Evolutionary conservation across 53 echinoderm and acorn worm genomes (phyloP).

Genomic region (Temnopleurus reevesii): DNA sequence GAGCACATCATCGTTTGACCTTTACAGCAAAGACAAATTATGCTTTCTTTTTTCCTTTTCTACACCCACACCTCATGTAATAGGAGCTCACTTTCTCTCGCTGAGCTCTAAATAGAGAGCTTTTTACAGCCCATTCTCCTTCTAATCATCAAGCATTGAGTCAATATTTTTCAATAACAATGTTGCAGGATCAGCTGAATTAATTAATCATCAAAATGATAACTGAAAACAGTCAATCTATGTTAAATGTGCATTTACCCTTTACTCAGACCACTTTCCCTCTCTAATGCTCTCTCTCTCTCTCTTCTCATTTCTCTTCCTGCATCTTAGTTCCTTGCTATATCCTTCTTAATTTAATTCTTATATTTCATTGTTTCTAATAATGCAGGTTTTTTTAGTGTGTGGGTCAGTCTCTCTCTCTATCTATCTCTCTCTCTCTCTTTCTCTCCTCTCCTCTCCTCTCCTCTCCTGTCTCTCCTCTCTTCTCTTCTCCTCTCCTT

Average conservation of each 20-base stretch:
- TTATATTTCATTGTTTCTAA: too few species aligned
- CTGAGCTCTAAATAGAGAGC: neutral
- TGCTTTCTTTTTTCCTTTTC: slow-evolving; percentile 22
- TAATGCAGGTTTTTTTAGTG: too few species aligned
- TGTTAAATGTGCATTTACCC: neutral
- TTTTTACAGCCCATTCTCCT: neutral
- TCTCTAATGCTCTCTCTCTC: neutral
- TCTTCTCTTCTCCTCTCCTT: neutral
- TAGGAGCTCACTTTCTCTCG: neutral
- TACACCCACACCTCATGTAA: neutral
- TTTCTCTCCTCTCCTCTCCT: too few species aligned
- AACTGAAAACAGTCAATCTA: too few species aligned
- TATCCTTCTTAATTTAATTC: too few species aligned
- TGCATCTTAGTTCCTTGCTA: neutral
- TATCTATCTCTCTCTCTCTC: too few species aligned
- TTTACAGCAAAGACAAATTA: slow-evolving; percentile 46
- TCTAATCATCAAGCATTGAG: neutral
- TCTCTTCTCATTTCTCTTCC: neutral
- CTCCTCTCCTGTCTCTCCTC: neutral
- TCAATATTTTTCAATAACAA: neutral
- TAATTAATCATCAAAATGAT: too few species aligned
- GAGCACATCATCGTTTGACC: slow-evolving; percentile 41
- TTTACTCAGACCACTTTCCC: neutral
- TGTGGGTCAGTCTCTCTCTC: too few species aligned
- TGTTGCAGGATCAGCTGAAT: too few species aligned